A percentile compares a stretch with the other conserved stretches of the same genome.
phyloP scores from a whole-genome alignment of 1,140 invertebrate genomes.

The Monochamus saltuarius region DNA sequence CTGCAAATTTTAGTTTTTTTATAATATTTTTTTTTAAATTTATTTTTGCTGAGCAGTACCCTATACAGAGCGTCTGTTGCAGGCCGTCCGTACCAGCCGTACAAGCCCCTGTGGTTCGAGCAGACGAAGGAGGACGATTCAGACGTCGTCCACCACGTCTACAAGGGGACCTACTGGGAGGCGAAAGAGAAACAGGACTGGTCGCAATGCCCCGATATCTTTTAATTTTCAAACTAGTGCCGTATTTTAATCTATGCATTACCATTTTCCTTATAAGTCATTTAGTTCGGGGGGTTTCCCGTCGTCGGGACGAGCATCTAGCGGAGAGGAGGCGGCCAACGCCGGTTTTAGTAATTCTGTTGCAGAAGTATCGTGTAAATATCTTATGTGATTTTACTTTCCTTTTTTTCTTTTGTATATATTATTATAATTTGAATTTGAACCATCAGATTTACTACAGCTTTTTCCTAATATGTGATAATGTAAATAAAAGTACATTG shows the following conservation, averaged over 20 bases:
- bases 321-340: no score
- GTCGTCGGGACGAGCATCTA: no score
- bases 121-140: conserved; percentile 78
- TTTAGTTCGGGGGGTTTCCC: not conserved
- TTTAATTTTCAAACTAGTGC: conserved; percentile 53
- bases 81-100: conserved; percentile 73
- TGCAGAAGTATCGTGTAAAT: no score
- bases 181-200: conserved; percentile 88
- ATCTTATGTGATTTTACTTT: no score
- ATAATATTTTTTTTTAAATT: conserved; percentile 4
- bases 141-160: conserved; percentile 81
- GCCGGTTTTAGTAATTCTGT: no score
- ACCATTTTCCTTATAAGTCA: conserved; percentile 5
- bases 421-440: conserved; percentile 2
- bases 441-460: conserved; percentile 10
- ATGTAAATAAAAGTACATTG: conserved; percentile 34
- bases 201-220: conserved; percentile 91
- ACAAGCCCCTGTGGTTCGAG: conserved; percentile 90
- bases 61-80: conserved; percentile 3
- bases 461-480: conserved; percentile 35
- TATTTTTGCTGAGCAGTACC: not conserved
- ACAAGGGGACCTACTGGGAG: conserved; percentile 90
- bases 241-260: not conserved
- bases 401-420: conserved; percentile 9
- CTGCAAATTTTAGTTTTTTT: not conserved